Conservation (phyloP, 2,113 vertebrate species). For the Cebus imitator region DNA sequence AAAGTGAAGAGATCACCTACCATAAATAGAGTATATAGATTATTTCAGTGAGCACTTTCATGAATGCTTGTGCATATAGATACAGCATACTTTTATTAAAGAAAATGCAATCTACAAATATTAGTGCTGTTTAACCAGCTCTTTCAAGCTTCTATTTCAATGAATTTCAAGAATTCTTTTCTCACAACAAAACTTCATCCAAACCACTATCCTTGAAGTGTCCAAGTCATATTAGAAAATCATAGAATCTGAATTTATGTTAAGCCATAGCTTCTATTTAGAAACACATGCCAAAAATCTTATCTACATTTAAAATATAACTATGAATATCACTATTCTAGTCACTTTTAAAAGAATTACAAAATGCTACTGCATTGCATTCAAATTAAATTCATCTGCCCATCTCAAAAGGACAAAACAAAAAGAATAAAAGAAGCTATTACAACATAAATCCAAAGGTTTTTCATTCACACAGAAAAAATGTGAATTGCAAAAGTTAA, state of each 20-base stretch:
- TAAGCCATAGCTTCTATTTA: background rate
- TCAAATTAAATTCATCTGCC: background rate
- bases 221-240: slow-evolving; percentile 18
- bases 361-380: background rate
- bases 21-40: background rate
- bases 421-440: background rate
- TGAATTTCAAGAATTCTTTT: background rate
- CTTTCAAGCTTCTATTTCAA: background rate
- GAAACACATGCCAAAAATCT: background rate
- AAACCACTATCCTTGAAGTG: background rate
- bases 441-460: background rate
- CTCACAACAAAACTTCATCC: background rate
- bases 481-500: background rate
- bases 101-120: background rate
- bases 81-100: background rate
- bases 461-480: background rate
- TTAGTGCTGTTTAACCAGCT: background rate
- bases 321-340: background rate
- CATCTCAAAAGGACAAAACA: background rate
- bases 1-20: background rate
- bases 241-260: background rate
- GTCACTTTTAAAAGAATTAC: background rate
- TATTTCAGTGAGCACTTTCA: background rate
- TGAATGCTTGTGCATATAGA: background rate
- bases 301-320: slow-evolving; percentile 18